Percentiles rank a stretch among this genome's conserved stretches.
These are phyloP conservation scores for Hippocampus mohnikei DNA, from an alignment of 2,113 vertebrate species.

Conservation along the genomic window DNA sequence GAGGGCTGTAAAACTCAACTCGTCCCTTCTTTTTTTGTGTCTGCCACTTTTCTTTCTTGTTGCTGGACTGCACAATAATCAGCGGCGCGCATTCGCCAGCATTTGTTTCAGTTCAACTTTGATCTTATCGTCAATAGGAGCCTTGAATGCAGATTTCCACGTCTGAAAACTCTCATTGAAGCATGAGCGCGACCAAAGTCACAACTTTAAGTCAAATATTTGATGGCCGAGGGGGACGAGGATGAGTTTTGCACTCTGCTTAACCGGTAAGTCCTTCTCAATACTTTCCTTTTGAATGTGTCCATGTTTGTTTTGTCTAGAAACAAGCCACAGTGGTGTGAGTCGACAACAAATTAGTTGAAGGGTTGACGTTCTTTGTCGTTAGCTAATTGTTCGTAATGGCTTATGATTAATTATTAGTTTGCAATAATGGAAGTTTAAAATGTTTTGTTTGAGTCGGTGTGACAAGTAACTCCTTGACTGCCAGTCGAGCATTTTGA, in stretches of 20 bases:
- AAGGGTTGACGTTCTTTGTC: not conserved
- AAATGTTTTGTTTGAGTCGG: not conserved
- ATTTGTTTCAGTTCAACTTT: not conserved
- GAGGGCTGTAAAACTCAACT: constrained; percentile 23
- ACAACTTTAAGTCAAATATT: not conserved
- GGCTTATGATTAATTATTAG: not conserved
- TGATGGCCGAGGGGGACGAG: not conserved
- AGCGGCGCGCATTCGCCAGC: not conserved
- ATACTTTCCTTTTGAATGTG: not conserved
- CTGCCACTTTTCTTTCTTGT: constrained; percentile 26
- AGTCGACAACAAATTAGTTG: not conserved
- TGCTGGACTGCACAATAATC: constrained; percentile 1
- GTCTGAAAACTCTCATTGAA: not conserved
- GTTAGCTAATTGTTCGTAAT: not conserved
- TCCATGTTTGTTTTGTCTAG: not conserved
- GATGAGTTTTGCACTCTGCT: not conserved
- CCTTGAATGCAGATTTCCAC: not conserved
- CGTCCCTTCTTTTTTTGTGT: constrained; percentile 16
- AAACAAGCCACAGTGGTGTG: not conserved
- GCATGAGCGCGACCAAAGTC: constrained; percentile 14
- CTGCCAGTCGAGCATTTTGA: too few relatives aligned
- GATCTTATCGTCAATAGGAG: too few relatives aligned
- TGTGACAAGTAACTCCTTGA: too few relatives aligned
- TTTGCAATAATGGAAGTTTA: not conserved
- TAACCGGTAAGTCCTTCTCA: constrained; percentile 33